Conservation (phyloP, 2,797 vertebrate species). For the Danio choprae region DNA sequence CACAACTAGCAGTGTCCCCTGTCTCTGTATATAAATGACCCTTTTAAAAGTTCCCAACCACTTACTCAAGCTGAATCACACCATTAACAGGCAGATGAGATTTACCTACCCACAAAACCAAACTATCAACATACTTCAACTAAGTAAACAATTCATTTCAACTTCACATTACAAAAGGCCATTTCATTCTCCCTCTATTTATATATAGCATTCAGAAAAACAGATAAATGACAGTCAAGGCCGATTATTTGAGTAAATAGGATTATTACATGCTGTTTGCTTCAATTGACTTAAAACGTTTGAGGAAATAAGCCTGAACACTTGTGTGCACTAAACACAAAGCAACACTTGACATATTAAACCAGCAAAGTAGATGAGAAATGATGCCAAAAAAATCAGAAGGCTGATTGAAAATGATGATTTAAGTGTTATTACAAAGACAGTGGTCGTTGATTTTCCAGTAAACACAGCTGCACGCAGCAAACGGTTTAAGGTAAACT, state of each 20-base stretch:
- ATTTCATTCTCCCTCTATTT: neutral
- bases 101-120: neutral
- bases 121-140: neutral
- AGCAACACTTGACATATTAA: neutral
- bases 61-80: constrained; percentile 18
- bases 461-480: neutral
- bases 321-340: neutral
- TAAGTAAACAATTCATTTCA: neutral
- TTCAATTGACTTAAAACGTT: neutral
- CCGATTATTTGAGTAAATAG: neutral
- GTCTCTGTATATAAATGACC: neutral
- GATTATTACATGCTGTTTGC: neutral
- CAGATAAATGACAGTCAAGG: neutral
- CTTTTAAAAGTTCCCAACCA: neutral
- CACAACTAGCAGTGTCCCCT: neutral
- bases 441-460: neutral
- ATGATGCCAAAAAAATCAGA: neutral
- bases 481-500: neutral
- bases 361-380: neutral
- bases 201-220: no score
- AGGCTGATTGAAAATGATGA: neutral
- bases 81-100: neutral
- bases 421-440: neutral
- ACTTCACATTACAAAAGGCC: neutral
- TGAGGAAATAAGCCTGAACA: neutral